Base-by-base conservation (phyloP, 2,797 vertebrate genomes). In the Podarcis siculus region DNA sequence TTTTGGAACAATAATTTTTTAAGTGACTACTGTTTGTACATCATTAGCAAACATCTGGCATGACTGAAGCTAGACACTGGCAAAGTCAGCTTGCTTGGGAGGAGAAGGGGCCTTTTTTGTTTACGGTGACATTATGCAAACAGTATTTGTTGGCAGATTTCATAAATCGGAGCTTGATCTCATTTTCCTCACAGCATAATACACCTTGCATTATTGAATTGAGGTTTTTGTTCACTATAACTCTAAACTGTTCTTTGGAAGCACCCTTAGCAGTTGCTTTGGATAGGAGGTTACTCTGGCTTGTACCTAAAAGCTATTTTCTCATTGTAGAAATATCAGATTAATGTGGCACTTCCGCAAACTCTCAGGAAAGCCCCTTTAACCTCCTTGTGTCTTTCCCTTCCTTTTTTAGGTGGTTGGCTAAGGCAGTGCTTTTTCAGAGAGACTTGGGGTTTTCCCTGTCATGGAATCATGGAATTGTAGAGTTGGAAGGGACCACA, bases 1-100 rank as follows among this genome's bases (percentile, higher is more conserved):
- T 95, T 95, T 93, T 89, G 83, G 55, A 93, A 89, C 77, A 90
- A 93, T 95, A 93, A 90, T 95, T 94, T 93, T 92, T 95, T 95
- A 93, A 73, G 35, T 35, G 3, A 66, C 61, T 89, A 86, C 61
- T 92, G 80, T 94, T 95, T 96, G 73, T 93, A 77, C 91, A 86
- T 89, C 87, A 86, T 95, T 89, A 94, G 89, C 58, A 95, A 94
- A 92, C 90, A 95, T 93, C 93, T 95, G 87, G 30, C 90, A 72
- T 92, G 94, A 92, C 79, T 88, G 91, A 93, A 95, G 90, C 27
- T 66, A 86, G 78, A 66, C 84, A 80, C 45, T 86, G 91, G 79
- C 39, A 91, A 94, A 91, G 73, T 90, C 55, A 86, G 89, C 87
- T 90, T 92, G 32, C 66, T 89, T 82, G 30, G 80, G 79, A 77